These are phyloP conservation scores for Pristiophorus japonicus DNA, from an alignment of 2,113 vertebrate genomes.

Conservation along the genomic window DNA sequence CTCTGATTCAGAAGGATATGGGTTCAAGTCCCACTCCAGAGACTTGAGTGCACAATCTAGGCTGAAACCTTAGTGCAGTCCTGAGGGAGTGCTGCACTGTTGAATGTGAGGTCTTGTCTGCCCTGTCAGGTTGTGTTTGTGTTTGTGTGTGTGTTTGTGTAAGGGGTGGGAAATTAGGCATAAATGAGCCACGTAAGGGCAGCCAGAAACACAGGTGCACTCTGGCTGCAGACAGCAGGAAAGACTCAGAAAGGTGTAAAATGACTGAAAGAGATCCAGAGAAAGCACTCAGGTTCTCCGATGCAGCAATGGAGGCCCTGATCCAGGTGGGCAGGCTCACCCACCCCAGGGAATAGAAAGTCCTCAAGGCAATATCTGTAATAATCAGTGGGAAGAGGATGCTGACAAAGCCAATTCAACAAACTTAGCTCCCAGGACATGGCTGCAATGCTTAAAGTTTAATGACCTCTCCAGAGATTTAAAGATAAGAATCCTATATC, in stretches of 20 bases:
- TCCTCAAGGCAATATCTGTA: neutral
- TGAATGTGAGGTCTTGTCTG: neutral
- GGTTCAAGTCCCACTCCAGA: neutral
- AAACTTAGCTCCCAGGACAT: neutral
- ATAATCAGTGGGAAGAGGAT: neutral
- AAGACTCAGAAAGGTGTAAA: too few species aligned
- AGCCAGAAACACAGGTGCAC: too few species aligned
- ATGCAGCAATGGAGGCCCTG: neutral
- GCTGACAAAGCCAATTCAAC: neutral
- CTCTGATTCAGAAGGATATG: neutral
- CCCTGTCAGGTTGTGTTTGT: neutral
- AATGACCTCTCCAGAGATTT: neutral
- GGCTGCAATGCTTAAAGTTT: neutral
- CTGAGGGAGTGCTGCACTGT: neutral
- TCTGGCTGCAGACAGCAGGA: too few species aligned
- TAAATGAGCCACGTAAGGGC: too few species aligned
- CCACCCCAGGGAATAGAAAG: neutral
- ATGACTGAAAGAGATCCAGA: too few species aligned
- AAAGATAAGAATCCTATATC: neutral
- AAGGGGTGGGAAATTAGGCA: too few species aligned
- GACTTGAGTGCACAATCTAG: neutral
- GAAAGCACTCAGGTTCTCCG: neutral
- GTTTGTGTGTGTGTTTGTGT: too few species aligned
- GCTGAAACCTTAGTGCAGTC: neutral
- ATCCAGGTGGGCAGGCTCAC: too few species aligned